A percentile compares a stretch with the other conserved stretches of the same genome.
phyloP scores from a whole-genome alignment of 37 sponge, comb jelly and placozoan species.

The Petrosia ficiformis region DNA sequence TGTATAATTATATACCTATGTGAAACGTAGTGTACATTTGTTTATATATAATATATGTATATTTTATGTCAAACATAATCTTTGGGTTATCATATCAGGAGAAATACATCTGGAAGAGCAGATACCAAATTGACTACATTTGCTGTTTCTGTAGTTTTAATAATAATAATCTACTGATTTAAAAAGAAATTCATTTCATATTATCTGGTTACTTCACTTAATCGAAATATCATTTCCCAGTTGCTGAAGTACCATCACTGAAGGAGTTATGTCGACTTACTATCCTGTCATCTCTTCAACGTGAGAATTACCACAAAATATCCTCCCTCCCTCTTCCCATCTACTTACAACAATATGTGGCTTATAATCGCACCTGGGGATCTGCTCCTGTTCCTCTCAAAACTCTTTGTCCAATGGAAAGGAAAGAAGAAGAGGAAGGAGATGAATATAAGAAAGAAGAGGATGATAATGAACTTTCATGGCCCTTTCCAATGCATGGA shows the following conservation, averaged over 20 bases:
- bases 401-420: slow-evolving; percentile 48
- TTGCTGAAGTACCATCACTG: slow-evolving; percentile 46
- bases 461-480: not conserved
- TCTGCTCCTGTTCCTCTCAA: slow-evolving; percentile 14
- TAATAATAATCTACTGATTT: not conserved
- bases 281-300: slow-evolving; percentile 24
- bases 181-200: too few species aligned
- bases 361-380: slow-evolving; percentile 33
- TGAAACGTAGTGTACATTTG: too few species aligned
- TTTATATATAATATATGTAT: too few species aligned
- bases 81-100: too few species aligned
- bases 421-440: not conserved
- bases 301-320: slow-evolving; percentile 31
- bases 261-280: slow-evolving; percentile 61
- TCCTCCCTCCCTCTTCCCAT: slow-evolving; percentile 50
- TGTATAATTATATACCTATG: too few species aligned
- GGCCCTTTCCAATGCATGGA: not conserved
- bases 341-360: slow-evolving; percentile 41
- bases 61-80: too few species aligned
- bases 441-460: not conserved
- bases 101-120: too few species aligned
- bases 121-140: too few species aligned
- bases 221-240: slow-evolving; percentile 10
- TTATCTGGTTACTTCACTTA: too few species aligned
- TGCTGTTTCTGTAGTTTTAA: too few species aligned